Evolutionary conservation across 2,113 vertebrate genomes (phyloP), one percentile per base, ranked within the genome.

Genomic region (Panurus biarmicus): DNA sequence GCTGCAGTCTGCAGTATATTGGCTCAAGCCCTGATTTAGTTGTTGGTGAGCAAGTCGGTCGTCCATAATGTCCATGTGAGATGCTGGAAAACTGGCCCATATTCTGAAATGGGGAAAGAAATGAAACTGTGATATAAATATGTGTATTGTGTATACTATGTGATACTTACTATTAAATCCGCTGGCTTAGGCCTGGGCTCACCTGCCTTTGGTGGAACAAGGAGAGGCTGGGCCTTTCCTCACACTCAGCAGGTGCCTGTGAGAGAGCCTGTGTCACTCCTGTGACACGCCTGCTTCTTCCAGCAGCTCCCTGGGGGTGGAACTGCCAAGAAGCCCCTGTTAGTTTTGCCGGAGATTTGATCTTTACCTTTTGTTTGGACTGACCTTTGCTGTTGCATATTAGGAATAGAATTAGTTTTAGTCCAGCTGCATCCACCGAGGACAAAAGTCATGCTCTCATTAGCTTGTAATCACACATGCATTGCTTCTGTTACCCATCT

Each of bases 81-180:
- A 50, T 0, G 0, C 15, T 56, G 65, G 28, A 10, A 38, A 29
- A 70, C 64, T 33, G 56, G 56, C 14, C 33, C 1, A 0, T 60
- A 4, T 44, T 54, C 44, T 71, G 76, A 64, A 85, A 61, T 5
- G 17, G 31, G 57, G 57, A 62, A 65, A 66, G 9, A 40, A 76
- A 65, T 44, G 4, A 51, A 64, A 48, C 11, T 12, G 9, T 36
- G 15, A 2, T 72, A n/a, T 16, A 71, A 33, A 21, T 61, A 10
- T 12, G 61, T 60, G 5, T 11, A 4, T 60, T 40, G 23, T 31
- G 8, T 31, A n/a, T 38, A 53, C 47, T 40, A 12, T 15, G 5
- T n/a, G 29, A 12, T 54, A 40, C 40, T 61, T 67, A 18, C n/a
- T 64, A 14, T 23, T 56, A 23, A 64, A 40, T 23, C 28, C 14